Conservation (phyloP, 2,888 invertebrate genomes). For the Amaurobius ferox region DNA sequence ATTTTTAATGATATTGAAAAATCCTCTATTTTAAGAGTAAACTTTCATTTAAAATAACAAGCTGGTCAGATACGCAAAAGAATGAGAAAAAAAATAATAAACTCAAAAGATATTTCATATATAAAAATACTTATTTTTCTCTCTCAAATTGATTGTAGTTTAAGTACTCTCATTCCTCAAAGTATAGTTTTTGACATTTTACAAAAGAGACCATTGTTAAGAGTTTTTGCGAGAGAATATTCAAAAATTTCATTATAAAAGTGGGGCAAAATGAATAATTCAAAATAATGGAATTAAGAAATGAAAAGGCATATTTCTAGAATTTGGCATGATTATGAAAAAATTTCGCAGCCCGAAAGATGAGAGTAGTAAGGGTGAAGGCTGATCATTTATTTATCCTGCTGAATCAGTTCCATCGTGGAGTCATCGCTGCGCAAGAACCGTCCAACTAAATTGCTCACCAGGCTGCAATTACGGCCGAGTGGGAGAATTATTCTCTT, state of each 20-base stretch:
- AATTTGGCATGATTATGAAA: conserved; percentile 8
- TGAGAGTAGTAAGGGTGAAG: background rate
- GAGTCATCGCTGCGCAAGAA: background rate
- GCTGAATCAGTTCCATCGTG: background rate
- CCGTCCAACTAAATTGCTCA: conserved; percentile 46
- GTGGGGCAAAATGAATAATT: background rate
- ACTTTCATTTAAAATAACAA: no score
- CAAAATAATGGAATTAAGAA: conserved; percentile 7
- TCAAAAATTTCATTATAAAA: conserved; percentile 9
- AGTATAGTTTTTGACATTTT: background rate
- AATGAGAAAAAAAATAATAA: no score
- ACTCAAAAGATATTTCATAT: no score
- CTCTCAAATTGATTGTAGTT: conserved; percentile 1
- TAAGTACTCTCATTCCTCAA: background rate
- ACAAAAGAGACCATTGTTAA: background rate
- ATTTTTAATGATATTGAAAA: no score
- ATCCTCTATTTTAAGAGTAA: no score
- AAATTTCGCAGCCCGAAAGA: background rate
- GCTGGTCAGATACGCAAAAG: no score
- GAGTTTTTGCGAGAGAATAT: background rate
- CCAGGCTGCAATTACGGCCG: conserved; percentile 62
- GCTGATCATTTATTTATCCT: conserved; percentile 12
- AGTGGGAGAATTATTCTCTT: conserved; percentile 64
- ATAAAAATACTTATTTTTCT: background rate
- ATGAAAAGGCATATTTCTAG: conserved; percentile 5